These are phyloP conservation scores for Silurus aristotelis DNA, from an alignment of 2,797 vertebrate genomes.

Conservation along the genomic window DNA sequence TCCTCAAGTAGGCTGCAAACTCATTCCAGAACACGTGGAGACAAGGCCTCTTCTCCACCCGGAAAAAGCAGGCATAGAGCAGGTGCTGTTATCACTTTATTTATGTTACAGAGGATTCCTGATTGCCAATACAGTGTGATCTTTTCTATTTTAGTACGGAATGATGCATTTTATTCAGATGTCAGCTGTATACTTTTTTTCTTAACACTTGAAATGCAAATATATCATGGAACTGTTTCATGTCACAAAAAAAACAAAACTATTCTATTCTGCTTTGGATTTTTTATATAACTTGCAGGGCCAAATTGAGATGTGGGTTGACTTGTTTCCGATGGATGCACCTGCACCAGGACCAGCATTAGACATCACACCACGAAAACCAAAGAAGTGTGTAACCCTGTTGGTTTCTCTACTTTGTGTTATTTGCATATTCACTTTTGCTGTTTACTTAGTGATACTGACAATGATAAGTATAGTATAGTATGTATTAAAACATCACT, in stretches of 20 bases:
- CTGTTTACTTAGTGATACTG: background rate
- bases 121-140: background rate
- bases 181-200: background rate
- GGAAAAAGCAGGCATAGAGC: slow-evolving; percentile 96
- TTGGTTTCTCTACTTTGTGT: background rate
- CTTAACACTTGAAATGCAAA: background rate
- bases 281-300: slow-evolving; percentile 73
- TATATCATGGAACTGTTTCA: background rate
- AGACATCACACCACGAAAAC: slow-evolving; percentile 92
- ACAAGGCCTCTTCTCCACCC: slow-evolving; percentile 89
- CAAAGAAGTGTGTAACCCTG: slow-evolving; percentile 84
- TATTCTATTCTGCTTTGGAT: background rate
- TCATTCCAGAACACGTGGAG: slow-evolving; percentile 94
- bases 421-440: background rate
- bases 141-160: background rate
- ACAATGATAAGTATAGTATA: background rate
- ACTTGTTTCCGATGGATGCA: slow-evolving; percentile 98
- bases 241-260: background rate
- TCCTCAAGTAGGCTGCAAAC: slow-evolving; percentile 85
- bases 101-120: background rate
- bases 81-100: slow-evolving; percentile 69
- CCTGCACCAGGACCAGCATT: slow-evolving; percentile 88
- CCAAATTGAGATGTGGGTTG: slow-evolving; percentile 97
- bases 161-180: background rate
- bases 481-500: background rate